Conservation (phyloP, 64 coral and sea anemone genomes). For the Actinia tenebrosa region DNA sequence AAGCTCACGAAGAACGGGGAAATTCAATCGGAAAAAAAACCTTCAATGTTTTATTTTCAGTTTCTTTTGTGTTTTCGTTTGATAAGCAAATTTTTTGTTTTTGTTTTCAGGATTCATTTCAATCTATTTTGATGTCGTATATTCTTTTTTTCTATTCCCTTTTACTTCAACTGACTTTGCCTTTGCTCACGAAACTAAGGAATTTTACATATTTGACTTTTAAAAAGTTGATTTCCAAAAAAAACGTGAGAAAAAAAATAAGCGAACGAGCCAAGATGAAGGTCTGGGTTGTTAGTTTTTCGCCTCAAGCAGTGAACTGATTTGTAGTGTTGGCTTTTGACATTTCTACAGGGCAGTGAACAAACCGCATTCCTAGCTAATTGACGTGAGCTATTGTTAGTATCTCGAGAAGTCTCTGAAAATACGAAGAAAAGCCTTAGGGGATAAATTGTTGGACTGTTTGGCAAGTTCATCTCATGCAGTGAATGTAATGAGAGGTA, state of each 20-base stretch:
- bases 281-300: not conserved
- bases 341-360: not conserved
- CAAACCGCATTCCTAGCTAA: not conserved
- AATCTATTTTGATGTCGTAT: no score
- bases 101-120: no score
- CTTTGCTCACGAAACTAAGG: not conserved
- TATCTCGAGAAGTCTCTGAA: conserved; percentile 2
- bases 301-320: not conserved
- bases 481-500: not conserved
- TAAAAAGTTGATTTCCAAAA: no score
- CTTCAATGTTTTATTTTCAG: no score
- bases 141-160: no score
- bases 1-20: not conserved
- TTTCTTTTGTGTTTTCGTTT: no score
- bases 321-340: conserved; percentile 5
- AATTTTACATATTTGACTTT: not conserved
- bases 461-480: not conserved
- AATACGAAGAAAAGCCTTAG: not conserved
- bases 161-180: no score
- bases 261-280: not conserved
- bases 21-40: no score
- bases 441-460: conserved; percentile 1
- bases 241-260: not conserved
- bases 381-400: not conserved
- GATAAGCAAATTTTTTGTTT: no score